Base-by-base conservation (phyloP, 37 sponge, comb jelly and placozoan species). In the Ianthella basta region DNA sequence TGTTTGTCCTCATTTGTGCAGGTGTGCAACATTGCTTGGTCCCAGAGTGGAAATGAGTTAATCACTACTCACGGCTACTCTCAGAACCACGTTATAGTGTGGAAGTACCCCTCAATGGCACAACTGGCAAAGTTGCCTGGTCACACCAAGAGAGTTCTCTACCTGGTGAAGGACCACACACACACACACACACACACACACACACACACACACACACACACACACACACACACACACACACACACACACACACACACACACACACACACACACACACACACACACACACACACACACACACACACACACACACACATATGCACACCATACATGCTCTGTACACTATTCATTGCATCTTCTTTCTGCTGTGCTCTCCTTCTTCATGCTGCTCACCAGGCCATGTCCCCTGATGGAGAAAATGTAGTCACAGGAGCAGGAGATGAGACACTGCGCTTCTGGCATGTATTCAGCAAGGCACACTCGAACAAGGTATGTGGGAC, bases 21-120 rank as follows among this genome's bases (percentile, higher is more conserved):
- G 92, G 97, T 98, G 65, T 97, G 96, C 72, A 91, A 94, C 57
- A 82, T 98, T 55, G 87, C 91, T 5, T 98, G 99, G 99, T 97
- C 97, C 19, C 84, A 86, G 65, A 81, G 84, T 84, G 80, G 89
- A 78, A 87, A 87, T 59, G 99, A 98, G 86, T 82, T 98, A 34
- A 87, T 98, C 56, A 92, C 94, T 61, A 94, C 97, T 0, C 99
- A 98, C 79, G 99, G 99, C 53, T 96, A 93, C 87, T 93, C 97
- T 20, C 95, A 94, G 82, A 96, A 98, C 87, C 97, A 98, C 79
- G 91, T 98, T 44, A 87, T 91, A 27, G 34, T 98, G 24, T 98
- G 99, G 99, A 64, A 87, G 16, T 94, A 96, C 66, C 97, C 97
- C 14, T 83, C 90, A 4, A 86, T 97, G 79, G 80, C 87, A 5